A percentile compares a stretch with the other conserved stretches of the same genome.
phyloP scores from a whole-genome alignment of 2,888 invertebrate genomes.

The Morpho deidamia region DNA sequence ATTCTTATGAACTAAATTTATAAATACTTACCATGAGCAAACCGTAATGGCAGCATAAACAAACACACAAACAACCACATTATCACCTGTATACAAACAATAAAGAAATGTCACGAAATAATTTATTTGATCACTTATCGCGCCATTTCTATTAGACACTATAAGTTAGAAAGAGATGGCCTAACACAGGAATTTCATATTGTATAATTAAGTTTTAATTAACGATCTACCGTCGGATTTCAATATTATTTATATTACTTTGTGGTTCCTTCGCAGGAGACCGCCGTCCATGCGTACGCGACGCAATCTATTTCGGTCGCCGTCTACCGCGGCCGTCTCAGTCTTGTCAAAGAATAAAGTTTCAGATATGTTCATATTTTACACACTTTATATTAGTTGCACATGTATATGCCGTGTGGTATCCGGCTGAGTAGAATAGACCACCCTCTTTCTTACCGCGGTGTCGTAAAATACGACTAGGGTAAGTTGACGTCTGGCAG shows the following conservation, averaged over 20 bases:
- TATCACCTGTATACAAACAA: constrained; percentile 29
- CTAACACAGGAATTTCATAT: constrained; percentile 7
- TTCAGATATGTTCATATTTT: constrained; percentile 26
- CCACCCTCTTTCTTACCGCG: no score
- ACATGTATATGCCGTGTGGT: no score
- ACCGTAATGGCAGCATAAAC: constrained; percentile 25
- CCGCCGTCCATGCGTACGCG: constrained; percentile 45
- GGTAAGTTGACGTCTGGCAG: no score
- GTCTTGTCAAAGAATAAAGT: constrained; percentile 52
- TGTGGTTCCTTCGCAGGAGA: constrained; percentile 47
- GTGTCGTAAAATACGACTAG: no score
- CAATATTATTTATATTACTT: background rate
- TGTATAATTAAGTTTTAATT: constrained; percentile 25
- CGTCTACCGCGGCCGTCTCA: constrained; percentile 50
- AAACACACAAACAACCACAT: constrained; percentile 35
- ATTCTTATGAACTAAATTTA: no score
- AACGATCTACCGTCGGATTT: background rate
- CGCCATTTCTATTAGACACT: constrained; percentile 31
- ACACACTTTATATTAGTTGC: no score
- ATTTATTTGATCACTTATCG: constrained; percentile 19
- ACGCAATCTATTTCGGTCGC: constrained; percentile 66
- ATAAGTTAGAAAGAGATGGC: constrained; percentile 21
- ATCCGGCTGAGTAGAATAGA: no score
- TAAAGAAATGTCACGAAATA: constrained; percentile 8
- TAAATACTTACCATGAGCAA: constrained; percentile 32